Evolutionary conservation across 2,888 invertebrate genomes (phyloP).

Genomic region (Creontiades dilutus): DNA sequence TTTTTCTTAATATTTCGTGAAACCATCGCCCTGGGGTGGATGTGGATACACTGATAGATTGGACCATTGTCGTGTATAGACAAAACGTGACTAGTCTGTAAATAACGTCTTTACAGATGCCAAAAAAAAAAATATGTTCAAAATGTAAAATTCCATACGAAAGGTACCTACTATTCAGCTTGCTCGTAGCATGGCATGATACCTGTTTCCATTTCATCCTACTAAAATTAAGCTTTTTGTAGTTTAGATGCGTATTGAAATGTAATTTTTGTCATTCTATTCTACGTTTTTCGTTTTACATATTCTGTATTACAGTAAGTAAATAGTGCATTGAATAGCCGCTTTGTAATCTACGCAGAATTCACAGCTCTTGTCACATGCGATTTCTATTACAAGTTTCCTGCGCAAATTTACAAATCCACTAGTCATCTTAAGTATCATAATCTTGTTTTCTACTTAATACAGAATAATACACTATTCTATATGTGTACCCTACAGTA

Average conservation of each 20-base stretch:
- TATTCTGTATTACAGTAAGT: neutral
- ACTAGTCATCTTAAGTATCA: no score
- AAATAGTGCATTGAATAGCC: neutral
- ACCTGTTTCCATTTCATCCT: neutral
- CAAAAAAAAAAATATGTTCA: slow-evolving; percentile 1
- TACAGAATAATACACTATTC: no score
- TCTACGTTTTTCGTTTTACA: neutral
- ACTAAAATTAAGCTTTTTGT: neutral
- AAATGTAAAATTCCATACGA: slow-evolving; percentile 4
- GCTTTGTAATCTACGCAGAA: neutral
- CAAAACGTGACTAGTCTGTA: slow-evolving; percentile 37
- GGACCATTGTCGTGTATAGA: slow-evolving; percentile 38
- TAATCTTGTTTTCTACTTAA: no score
- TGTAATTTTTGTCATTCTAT: neutral
- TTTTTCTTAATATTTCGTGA: slow-evolving; percentile 59
- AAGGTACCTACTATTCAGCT: slow-evolving; percentile 74
- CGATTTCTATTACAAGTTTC: neutral
- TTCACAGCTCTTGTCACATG: neutral
- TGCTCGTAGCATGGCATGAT: slow-evolving; percentile 73
- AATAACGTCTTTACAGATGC: slow-evolving; percentile 40
- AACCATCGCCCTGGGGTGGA: slow-evolving; percentile 60
- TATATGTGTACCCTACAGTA: no score
- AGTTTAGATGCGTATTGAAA: neutral
- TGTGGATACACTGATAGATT: slow-evolving; percentile 69
- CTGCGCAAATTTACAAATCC: no score